Conservation (phyloP, 2,113 vertebrate species). For the Perccottus glenii region DNA sequence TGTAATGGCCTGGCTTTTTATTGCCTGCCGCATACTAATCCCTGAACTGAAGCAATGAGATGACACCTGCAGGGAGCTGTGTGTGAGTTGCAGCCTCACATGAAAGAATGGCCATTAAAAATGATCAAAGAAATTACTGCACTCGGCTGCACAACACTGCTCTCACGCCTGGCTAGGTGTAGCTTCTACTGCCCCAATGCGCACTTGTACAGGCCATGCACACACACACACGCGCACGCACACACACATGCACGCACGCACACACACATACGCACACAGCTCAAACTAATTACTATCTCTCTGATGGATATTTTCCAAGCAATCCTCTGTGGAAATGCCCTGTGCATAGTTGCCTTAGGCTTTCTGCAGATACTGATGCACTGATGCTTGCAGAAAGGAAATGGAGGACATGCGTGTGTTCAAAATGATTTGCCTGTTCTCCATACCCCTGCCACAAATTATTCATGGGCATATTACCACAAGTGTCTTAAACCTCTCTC, state of each 20-base stretch:
- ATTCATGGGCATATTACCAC: constrained; percentile 63
- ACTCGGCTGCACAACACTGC: constrained; percentile 73
- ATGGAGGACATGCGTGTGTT: constrained; percentile 68
- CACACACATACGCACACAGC: constrained; percentile 41
- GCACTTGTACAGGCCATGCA: constrained; percentile 1
- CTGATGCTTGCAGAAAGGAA: constrained; percentile 72
- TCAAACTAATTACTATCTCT: constrained; percentile 73
- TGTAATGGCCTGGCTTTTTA: constrained; percentile 80
- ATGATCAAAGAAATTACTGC: constrained; percentile 84
- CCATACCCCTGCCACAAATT: constrained; percentile 67
- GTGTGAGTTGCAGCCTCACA: constrained; percentile 74
- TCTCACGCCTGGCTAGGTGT: constrained; percentile 72
- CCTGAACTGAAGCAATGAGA: constrained; percentile 81
- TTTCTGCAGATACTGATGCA: constrained; percentile 62
- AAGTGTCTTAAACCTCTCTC: constrained; percentile 47
- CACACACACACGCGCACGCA: constrained; percentile 19
- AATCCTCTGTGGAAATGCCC: constrained; percentile 75
- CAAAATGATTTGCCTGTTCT: constrained; percentile 65
- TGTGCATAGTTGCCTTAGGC: constrained; percentile 73
- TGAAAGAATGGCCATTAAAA: constrained; percentile 84
- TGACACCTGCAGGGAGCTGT: constrained; percentile 82
- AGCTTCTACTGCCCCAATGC: constrained; percentile 55
- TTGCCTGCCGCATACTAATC: constrained; percentile 83
- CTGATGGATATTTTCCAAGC: constrained; percentile 75
- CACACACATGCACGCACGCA: constrained; percentile 26